Evolutionary conservation across 2,797 vertebrate species (phyloP).

Genomic region (Phoxinus dragarum): DNA sequence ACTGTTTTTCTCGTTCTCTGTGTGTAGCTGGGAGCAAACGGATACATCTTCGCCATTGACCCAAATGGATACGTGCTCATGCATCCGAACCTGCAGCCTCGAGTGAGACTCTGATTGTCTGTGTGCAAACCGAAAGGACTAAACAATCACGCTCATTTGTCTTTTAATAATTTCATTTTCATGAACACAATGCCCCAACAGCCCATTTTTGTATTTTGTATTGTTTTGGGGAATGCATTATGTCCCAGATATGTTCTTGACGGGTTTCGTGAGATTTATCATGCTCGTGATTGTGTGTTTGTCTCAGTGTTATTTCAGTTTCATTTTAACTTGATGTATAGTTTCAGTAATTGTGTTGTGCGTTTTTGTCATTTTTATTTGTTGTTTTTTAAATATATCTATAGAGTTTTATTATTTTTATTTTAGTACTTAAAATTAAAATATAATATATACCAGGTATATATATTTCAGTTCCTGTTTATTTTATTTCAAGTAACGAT

Average conservation of each 20-base stretch:
- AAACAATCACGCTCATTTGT: not conserved
- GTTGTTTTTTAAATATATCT: not conserved
- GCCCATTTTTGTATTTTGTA: not conserved
- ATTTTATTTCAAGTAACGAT: not conserved
- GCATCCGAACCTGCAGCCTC: conserved; percentile 94
- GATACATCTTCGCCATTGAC: conserved; percentile 97
- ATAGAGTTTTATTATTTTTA: not conserved
- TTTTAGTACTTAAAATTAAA: not conserved
- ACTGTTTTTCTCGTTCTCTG: conserved; percentile 37
- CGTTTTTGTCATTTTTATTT: not conserved
- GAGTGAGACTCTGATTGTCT: conserved; percentile 75
- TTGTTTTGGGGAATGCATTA: not conserved
- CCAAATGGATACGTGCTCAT: conserved; percentile 96
- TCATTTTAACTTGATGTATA: not conserved
- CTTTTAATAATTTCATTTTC: not conserved
- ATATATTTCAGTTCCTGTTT: not conserved
- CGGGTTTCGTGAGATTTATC: not conserved
- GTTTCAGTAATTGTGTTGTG: not conserved
- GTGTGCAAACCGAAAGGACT: not conserved
- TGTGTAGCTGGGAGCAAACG: conserved; percentile 88
- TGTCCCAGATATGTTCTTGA: not conserved
- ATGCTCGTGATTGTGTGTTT: not conserved
- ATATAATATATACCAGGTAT: not conserved
- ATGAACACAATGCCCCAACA: not conserved
- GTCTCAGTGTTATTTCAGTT: not conserved